Base-by-base conservation (phyloP, 2,797 vertebrate genomes). In the Acanthurus leucopareius region DNA sequence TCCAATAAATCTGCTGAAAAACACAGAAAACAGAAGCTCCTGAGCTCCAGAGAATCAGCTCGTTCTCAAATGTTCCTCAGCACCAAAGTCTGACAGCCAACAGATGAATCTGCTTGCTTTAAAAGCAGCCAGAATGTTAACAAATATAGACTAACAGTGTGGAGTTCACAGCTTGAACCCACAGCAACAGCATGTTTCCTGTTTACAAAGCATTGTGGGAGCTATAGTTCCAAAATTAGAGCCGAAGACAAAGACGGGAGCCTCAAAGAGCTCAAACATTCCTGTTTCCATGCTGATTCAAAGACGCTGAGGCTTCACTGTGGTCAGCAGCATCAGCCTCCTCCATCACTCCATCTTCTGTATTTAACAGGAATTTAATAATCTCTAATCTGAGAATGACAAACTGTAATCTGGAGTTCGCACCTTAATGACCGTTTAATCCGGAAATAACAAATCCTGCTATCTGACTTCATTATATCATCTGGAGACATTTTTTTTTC, bases 391-490 rank as follows among this genome's bases (percentile, higher is more conserved):
- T 77, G 25, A 13, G 48, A 66, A 81, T 6, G 28, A 28, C 51
- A 40, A 42, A 25, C 56, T 16, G 45, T 19, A 59, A 82, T 89
- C 87, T 61, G 0, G 14, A 54, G 66, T 58, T 81, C 67, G 79
- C 16, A 73, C 86, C 78, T 83, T 81, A 88, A 89, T 84, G 25
- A 66, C 51, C 0, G 47, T 42, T 57, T 74, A 76, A 53, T 79
- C 58, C 65, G 11, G 20, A 79, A 73, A 75, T 69, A 66, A 86
- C 56, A 67, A 32, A 78, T 2, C 0, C 47, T 17, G n/a, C 66
- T 19, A 13, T 52, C 64, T 5, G 17, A 32, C 74, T 80, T 28
- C 48, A 72, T 83, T 35, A 80, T n/a, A 47, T 63, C 77, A 58
- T 58, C 48, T 42, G 20, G 10, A 56, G 32, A 80, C 65, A 42